Percentiles rank a stretch among this genome's conserved stretches.
Evolutionary conservation across 2,113 vertebrate genomes (phyloP).

Genomic region (Oncorhynchus masou): DNA sequence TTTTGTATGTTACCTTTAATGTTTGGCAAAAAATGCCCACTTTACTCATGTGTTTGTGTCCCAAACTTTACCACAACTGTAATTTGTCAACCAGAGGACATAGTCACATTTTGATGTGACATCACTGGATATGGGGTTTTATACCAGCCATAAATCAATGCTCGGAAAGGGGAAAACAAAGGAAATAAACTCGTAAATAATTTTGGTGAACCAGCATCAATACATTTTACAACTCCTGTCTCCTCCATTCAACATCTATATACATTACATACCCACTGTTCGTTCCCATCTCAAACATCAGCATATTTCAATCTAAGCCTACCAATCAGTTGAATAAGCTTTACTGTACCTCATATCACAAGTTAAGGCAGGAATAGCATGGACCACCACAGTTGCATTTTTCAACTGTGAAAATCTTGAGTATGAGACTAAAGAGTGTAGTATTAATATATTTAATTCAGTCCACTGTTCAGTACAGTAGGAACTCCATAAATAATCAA

Average conservation of each 20-base stretch:
- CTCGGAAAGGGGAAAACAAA: constrained; percentile 15
- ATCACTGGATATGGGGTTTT: constrained; percentile 40
- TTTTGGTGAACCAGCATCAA: constrained; percentile 6
- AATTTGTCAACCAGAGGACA: constrained; percentile 43
- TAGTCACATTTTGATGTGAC: constrained; percentile 39
- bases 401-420: no score
- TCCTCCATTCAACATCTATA: not conserved
- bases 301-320: no score
- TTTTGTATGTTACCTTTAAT: no score
- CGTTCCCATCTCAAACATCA: no score
- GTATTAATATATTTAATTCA: no score
- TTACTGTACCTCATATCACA: no score
- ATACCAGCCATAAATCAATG: constrained; percentile 50
- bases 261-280: not conserved
- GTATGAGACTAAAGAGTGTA: no score
- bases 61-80: constrained; percentile 15
- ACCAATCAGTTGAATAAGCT: no score
- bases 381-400: no score
- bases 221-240: not conserved
- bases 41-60: constrained; percentile 18
- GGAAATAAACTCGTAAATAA: constrained; percentile 44
- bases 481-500: no score
- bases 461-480: no score
- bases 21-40: not conserved
- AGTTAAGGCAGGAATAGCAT: no score